Percentiles rank a stretch among this genome's conserved stretches.
Evolutionary conservation across 64 coral and sea anemone species (phyloP).

Genomic region (Montipora capricornis): DNA sequence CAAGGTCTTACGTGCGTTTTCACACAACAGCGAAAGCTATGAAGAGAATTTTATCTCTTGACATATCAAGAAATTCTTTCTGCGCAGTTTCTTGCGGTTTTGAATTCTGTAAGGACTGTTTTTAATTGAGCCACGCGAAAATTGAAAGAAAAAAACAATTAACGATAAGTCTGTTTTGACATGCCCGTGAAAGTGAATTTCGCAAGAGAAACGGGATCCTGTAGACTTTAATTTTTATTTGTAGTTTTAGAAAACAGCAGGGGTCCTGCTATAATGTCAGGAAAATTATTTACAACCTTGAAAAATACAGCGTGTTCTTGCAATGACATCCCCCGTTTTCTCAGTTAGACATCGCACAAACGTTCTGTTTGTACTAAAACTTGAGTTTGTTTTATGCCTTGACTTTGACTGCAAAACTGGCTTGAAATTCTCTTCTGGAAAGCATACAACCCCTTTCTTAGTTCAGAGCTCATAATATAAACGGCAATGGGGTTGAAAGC

Average conservation of each 20-base stretch:
- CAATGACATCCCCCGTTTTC: not conserved
- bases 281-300: not conserved
- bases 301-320: not conserved
- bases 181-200: not conserved
- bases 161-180: too few species aligned
- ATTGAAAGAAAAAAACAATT: too few species aligned
- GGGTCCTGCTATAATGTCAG: not conserved
- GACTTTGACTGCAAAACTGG: not conserved
- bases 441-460: conserved; percentile 51
- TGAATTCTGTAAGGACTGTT: too few species aligned
- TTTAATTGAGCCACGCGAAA: too few species aligned
- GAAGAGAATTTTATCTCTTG: conserved; percentile 13
- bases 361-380: not conserved
- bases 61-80: not conserved
- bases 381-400: too few species aligned
- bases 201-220: not conserved
- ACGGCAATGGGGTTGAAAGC: conserved; percentile 94
- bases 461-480: conserved; percentile 89
- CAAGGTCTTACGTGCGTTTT: not conserved
- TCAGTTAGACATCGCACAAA: not conserved
- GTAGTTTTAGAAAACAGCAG: not conserved
- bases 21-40: not conserved
- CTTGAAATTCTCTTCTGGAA: conserved; percentile 14
- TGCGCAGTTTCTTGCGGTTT: not conserved
- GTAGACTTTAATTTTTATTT: not conserved